Conservation (phyloP, 2,888 invertebrate genomes). For the Drosophila borealis region DNA sequence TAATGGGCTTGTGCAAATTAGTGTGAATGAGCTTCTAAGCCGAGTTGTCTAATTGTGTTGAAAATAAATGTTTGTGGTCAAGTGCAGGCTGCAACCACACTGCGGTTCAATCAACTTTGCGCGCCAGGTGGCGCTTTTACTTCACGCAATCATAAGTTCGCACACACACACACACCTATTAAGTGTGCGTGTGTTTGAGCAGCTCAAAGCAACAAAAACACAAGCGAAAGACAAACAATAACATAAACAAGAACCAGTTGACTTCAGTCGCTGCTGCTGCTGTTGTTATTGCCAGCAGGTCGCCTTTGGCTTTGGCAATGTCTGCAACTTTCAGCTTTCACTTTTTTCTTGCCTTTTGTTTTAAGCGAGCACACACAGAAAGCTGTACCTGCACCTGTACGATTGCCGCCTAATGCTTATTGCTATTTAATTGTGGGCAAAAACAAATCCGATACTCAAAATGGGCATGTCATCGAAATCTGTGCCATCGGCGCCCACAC, state of each 20-base stretch:
- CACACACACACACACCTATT: conserved; percentile 2
- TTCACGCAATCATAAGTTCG: conserved; percentile 29
- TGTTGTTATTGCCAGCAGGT: conserved; percentile 53
- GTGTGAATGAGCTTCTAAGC: neutral
- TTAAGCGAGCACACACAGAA: conserved; percentile 32
- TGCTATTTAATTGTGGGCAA: conserved; percentile 57
- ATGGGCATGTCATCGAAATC: conserved; percentile 35
- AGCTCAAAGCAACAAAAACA: conserved; percentile 17
- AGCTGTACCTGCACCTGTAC: conserved; percentile 48
- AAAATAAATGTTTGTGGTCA: conserved; percentile 30
- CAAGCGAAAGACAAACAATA: conserved; percentile 44
- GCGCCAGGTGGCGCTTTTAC: conserved; percentile 42
- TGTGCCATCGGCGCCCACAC: conserved; percentile 47
- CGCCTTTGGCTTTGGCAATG: conserved; percentile 55
- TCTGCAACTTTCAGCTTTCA: conserved; percentile 73
- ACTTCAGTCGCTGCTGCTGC: conserved; percentile 16
- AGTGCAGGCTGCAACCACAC: conserved; percentile 23
- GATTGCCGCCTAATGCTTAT: conserved; percentile 53
- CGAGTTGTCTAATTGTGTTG: conserved; percentile 18
- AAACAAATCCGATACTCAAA: conserved; percentile 18
- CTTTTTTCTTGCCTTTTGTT: conserved; percentile 69
- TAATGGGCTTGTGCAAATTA: conserved; percentile 51
- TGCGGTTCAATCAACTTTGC: conserved; percentile 44
- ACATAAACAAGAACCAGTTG: conserved; percentile 56
- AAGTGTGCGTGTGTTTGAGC: conserved; percentile 2